Evolutionary conservation across 2,888 invertebrate species (phyloP).

Genomic region (Tenthredo livida): DNA sequence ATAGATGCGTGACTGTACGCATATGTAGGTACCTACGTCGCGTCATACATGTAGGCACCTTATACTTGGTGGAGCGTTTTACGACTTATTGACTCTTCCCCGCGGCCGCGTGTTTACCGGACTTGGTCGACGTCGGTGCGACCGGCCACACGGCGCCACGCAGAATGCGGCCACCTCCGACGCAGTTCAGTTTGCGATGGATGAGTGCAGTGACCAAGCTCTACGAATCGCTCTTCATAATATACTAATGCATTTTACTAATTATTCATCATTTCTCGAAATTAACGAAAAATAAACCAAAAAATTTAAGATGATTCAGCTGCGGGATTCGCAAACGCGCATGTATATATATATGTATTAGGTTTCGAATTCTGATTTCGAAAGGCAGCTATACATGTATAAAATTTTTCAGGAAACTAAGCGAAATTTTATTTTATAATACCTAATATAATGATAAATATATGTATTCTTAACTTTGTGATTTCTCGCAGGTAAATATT

Average conservation of each 20-base stretch:
- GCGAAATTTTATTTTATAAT: no score
- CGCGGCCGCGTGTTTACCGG: slow-evolving; percentile 73
- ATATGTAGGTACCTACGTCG: not conserved
- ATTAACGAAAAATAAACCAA: no score
- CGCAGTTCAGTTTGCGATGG: slow-evolving; percentile 47
- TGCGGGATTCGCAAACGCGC: no score
- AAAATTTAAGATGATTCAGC: no score
- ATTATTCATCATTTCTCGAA: not conserved
- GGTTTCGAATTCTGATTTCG: no score
- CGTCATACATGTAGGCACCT: slow-evolving; percentile 39
- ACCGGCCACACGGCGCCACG: slow-evolving; percentile 72
- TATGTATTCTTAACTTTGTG: slow-evolving; percentile 9
- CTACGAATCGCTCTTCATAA: not conserved
- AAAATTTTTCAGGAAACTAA: no score
- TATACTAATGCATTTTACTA: not conserved
- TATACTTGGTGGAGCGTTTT: slow-evolving; percentile 62
- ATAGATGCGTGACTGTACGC: slow-evolving; percentile 16
- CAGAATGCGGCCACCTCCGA: slow-evolving; percentile 65
- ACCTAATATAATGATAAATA: not conserved
- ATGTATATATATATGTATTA: no score
- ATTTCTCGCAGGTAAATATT: slow-evolving; percentile 36
- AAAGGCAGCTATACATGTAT: no score
- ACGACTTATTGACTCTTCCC: slow-evolving; percentile 74
- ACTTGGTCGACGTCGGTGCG: slow-evolving; percentile 64
- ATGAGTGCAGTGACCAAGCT: slow-evolving; percentile 12